Evolutionary conservation across 2,888 invertebrate genomes (phyloP), one percentile per base, ranked within the genome.

Genomic region (Melipona bicolor): DNA sequence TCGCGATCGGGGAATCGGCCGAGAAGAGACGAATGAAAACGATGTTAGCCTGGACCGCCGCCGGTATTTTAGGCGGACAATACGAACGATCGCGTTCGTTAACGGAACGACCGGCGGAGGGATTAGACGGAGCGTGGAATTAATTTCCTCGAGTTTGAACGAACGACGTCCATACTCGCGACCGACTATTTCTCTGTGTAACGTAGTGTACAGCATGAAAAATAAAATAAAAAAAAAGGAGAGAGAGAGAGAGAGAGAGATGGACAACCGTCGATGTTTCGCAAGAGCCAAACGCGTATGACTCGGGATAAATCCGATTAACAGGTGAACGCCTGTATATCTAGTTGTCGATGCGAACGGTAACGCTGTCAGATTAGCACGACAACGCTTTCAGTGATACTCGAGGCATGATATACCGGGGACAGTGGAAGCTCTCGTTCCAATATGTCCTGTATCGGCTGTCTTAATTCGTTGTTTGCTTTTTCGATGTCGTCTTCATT

Each of bases 221-320:
- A 75, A 64, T 3, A 61, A 24, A 27, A 9, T 3, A 27, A 24
- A 27, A 9, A 27, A 17, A 2, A 19, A 52, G 6, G 6, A 19
- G 19, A 9, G 52, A 52, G 17, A 19, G 43, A 52, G 24, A 52
- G 74, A 15, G 54, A 70, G 36, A 43, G 11, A 43, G 43, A 43
- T 43, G 43, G 43, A 43, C 62, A 75, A 73, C 27, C 68, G 59
- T 83, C 70, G 61, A 56, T 80, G 52, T 79, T 74, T 67, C 59
- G 11, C 56, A 50, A 54, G 50, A 27, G 56, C 64, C 74, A 61
- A 65, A 50, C 54, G 72, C 59, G 70, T 67, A 67, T 77, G 76
- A 80, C 69, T 72, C 68, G 50, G 59, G 61, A 54, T 67, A 85
- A 87, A 87, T 87, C 87, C 75, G 88, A 87, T 87, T 87, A 87